Conservation (phyloP, 2,113 vertebrate species). For the Oreotrochilus melanogaster region DNA sequence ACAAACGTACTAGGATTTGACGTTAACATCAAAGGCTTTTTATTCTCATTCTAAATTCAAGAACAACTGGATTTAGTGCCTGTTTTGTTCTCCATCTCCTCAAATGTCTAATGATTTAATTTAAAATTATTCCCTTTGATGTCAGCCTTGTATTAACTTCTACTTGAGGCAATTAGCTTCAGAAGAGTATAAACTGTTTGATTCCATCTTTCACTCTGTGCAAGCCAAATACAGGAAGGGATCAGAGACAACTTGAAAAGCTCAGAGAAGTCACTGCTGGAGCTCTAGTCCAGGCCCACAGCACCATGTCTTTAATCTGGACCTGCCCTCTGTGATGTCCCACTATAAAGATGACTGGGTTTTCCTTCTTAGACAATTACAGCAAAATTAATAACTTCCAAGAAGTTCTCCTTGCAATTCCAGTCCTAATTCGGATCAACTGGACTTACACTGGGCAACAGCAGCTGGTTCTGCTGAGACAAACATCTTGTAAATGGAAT, state of each 20-base stretch:
- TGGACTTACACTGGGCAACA: background rate
- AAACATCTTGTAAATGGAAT: background rate
- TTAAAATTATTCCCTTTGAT: conserved; percentile 60
- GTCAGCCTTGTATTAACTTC: conserved; percentile 20
- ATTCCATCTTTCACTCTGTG: background rate
- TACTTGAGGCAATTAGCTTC: conserved; percentile 24
- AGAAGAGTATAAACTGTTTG: background rate
- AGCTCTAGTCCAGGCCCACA: background rate
- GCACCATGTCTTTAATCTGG: background rate
- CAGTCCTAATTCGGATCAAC: background rate
- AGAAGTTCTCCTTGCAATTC: background rate
- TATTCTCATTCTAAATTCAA: conserved; percentile 22
- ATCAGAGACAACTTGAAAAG: conserved; percentile 7
- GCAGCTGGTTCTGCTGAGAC: background rate
- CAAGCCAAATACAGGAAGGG: background rate
- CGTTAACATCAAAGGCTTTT: conserved; percentile 30
- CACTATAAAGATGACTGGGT: background rate
- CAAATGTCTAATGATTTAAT: conserved; percentile 25
- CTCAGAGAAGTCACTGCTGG: background rate
- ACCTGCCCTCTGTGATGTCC: background rate
- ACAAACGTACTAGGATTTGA: background rate
- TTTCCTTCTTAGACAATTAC: background rate
- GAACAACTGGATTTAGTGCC: conserved; percentile 61
- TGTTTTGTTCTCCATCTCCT: conserved; percentile 48
- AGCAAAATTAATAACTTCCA: background rate